Base-by-base conservation (phyloP, 2,888 invertebrate genomes). In the Melipona bicolor region DNA sequence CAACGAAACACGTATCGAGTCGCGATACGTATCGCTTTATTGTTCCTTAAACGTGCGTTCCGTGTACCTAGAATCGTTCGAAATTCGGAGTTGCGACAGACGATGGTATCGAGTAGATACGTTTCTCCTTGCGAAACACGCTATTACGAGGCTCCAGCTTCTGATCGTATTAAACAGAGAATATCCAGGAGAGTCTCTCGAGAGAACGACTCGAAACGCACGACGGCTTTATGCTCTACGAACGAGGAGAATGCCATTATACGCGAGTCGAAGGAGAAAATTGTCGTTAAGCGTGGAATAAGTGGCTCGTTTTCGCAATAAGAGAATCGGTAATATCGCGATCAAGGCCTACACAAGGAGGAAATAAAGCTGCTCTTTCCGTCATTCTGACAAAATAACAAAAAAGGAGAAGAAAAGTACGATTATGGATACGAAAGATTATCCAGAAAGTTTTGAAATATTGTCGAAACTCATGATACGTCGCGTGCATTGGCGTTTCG, bases 271-370 rank as follows among this genome's bases (percentile, higher is more conserved):
- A 27, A 36, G 62, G 68, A 36, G 9, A 11, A 5, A 24, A 15
- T 3, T 17, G 77, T 74, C 70, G 77, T 83, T 70, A 81, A 74
- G 50, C 32, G 15, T 17, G 21, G n/a, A 24, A 61, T 67, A 71
- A 83, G 54, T 77, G 77, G 70, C 67, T 64, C 81, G 76, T 81
- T 81, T 83, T 74, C 70, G 81, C 77, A 74, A 74, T 61, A 54
- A 69, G 21, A 67, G 77, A 72, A 64, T 71, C 61, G 75, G 54
- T 50, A 65, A 70, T 75, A 75, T 36, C 21, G 59, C 43, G 59
- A 67, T 68, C 71, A 67, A 65, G 15, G 19, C 52, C 43, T 24
- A 49, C 59, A 5, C 32, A 32, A 32, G 4, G 59, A 43, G 17
- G 11, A 62, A 24, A 79, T 74, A 79, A 70, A 79, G 52, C 61